These are phyloP conservation scores for Elysia crispata DNA, from an alignment of 2,888 invertebrate species.

Conservation along the genomic window DNA sequence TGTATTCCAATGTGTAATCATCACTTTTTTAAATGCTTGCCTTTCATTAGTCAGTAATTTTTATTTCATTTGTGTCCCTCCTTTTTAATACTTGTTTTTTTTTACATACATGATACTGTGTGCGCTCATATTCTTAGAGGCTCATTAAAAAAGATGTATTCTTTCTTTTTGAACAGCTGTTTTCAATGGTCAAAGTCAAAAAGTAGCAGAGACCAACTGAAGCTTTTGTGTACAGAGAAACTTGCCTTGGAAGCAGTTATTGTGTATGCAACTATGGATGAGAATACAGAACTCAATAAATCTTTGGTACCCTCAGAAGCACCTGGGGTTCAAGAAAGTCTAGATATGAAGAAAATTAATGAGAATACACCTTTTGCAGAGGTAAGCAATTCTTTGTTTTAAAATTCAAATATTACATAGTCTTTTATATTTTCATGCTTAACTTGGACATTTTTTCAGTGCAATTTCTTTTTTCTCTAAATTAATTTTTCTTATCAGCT, in stretches of 20 bases:
- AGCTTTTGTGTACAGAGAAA: neutral
- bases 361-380: constrained; percentile 43
- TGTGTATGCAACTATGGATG: neutral
- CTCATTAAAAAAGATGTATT: neutral
- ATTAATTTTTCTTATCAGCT: neutral
- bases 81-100: too few relatives aligned
- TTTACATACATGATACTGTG: too few relatives aligned
- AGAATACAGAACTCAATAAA: neutral
- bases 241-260: constrained; percentile 21
- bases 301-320: neutral
- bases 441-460: neutral
- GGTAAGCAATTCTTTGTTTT: constrained; percentile 27
- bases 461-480: neutral
- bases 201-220: neutral
- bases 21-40: too few relatives aligned
- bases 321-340: neutral
- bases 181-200: constrained; percentile 38
- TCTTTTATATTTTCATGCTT: too few relatives aligned
- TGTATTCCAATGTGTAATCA: too few relatives aligned
- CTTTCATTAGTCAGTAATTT: too few relatives aligned
- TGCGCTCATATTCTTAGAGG: too few relatives aligned
- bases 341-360: constrained; percentile 39
- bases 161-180: constrained; percentile 23
- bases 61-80: too few relatives aligned
- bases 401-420: neutral